A percentile compares a stretch with the other conserved stretches of the same genome.
phyloP scores from a whole-genome alignment of 2,797 vertebrate genomes.

The Sorex maritimensis region DNA sequence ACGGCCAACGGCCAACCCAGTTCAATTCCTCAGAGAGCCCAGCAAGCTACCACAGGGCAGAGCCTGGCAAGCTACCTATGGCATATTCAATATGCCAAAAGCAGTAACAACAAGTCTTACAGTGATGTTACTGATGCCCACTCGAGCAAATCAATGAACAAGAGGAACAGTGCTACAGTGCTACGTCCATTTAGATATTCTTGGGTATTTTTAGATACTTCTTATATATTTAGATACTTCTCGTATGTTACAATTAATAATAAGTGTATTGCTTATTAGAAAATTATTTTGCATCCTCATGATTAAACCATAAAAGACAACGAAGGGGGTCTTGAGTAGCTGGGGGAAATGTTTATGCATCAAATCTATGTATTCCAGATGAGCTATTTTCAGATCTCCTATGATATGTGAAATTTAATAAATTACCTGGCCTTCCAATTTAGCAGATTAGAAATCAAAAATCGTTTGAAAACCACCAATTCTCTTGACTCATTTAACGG shows the following conservation, averaged over 20 bases:
- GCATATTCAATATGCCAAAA: too few species aligned
- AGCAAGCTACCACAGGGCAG: too few species aligned
- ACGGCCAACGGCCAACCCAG: too few species aligned
- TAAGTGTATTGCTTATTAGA: constrained; percentile 17
- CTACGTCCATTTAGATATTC: background rate
- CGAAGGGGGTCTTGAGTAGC: constrained; percentile 24
- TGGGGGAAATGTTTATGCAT: background rate
- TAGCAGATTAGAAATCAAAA: constrained; percentile 55
- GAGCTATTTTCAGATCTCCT: constrained; percentile 16
- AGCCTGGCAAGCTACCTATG: too few species aligned
- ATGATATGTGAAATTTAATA: background rate
- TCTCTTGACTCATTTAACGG: constrained; percentile 5
- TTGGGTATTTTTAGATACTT: constrained; percentile 41
- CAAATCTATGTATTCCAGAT: constrained; percentile 11
- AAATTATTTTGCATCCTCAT: constrained; percentile 56
- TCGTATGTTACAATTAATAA: too few species aligned
- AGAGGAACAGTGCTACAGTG: too few species aligned
- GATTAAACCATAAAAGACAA: constrained; percentile 32
- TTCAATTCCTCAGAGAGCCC: too few species aligned
- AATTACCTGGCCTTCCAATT: constrained; percentile 14
- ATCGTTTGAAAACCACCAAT: constrained; percentile 22
- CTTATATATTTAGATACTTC: constrained; percentile 10
- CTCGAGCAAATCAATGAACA: too few species aligned
- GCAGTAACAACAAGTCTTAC: too few species aligned
- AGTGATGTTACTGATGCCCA: too few species aligned